These are phyloP conservation scores for Salvator merianae DNA, from an alignment of 2,113 vertebrate genomes.

Conservation along the genomic window DNA sequence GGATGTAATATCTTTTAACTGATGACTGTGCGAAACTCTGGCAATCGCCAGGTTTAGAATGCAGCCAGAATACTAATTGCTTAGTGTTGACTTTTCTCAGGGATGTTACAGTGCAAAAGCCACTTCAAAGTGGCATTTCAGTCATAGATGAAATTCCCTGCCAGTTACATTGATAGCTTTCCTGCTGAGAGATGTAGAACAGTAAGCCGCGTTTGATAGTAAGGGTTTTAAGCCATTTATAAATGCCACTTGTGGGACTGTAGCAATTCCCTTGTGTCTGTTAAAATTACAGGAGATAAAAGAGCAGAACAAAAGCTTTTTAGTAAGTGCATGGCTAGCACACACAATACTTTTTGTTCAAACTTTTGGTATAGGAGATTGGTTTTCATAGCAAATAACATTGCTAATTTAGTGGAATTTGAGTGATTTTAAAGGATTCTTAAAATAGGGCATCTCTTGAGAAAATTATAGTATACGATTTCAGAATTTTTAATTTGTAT, in stretches of 20 bases:
- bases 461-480: not conserved
- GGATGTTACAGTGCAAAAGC: not conserved
- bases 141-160: not conserved
- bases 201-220: not conserved
- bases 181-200: not conserved
- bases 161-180: not conserved
- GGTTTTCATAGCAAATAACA: not conserved
- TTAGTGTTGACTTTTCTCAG: not conserved
- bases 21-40: not conserved
- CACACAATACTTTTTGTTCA: rapidly evolving
- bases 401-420: not conserved
- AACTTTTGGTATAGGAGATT: not conserved
- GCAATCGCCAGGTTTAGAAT: not conserved
- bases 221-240: not conserved
- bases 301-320: not conserved
- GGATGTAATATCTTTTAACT: not conserved
- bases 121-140: not conserved
- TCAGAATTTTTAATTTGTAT: not conserved
- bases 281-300: not conserved
- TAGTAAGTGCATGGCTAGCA: not conserved
- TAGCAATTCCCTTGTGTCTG: not conserved
- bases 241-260: not conserved
- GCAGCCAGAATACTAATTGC: not conserved
- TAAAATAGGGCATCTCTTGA: not conserved
- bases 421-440: not conserved